Conservation (phyloP, 2,797 vertebrate genomes). For the Lithobates sylvaticus region DNA sequence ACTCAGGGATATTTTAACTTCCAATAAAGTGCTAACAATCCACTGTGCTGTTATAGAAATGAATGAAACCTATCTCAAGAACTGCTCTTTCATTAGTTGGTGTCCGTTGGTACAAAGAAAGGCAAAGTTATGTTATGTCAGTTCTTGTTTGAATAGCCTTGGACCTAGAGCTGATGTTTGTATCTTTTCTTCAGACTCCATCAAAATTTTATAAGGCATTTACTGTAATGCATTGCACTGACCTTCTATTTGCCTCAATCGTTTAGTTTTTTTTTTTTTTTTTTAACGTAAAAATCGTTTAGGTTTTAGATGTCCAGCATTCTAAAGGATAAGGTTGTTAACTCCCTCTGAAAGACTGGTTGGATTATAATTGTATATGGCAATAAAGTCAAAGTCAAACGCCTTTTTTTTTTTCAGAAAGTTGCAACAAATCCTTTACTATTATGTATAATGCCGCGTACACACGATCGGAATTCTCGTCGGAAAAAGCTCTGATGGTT, state of each 20-base stretch:
- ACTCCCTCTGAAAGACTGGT: slow-evolving; percentile 12
- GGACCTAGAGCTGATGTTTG: not conserved
- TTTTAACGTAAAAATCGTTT: no score
- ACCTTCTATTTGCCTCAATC: slow-evolving; percentile 16
- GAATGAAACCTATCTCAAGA: slow-evolving; percentile 13
- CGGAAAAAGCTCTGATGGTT: no score
- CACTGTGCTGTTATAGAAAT: not conserved
- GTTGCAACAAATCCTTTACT: not conserved
- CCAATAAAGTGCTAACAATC: not conserved
- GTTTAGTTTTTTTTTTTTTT: slow-evolving; percentile 29
- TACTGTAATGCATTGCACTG: not conserved
- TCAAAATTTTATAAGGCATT: slow-evolving; percentile 28
- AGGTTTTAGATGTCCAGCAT: slow-evolving; percentile 31
- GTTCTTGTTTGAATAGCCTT: slow-evolving; percentile 31
- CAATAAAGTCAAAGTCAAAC: slow-evolving; percentile 34
- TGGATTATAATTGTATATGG: slow-evolving; percentile 21
- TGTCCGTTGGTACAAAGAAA: slow-evolving; percentile 11
- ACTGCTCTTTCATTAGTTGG: not conserved
- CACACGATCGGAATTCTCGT: no score
- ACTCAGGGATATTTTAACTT: slow-evolving; percentile 6
- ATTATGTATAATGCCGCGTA: no score
- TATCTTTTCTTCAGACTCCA: slow-evolving; percentile 12
- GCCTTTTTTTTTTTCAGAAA: not conserved
- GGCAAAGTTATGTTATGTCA: slow-evolving; percentile 1
- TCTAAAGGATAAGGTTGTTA: slow-evolving; percentile 29